A percentile compares a stretch with the other conserved stretches of the same genome.
Evolutionary conservation across 2,888 invertebrate species (phyloP).

Genomic region (Rosalia funebris): DNA sequence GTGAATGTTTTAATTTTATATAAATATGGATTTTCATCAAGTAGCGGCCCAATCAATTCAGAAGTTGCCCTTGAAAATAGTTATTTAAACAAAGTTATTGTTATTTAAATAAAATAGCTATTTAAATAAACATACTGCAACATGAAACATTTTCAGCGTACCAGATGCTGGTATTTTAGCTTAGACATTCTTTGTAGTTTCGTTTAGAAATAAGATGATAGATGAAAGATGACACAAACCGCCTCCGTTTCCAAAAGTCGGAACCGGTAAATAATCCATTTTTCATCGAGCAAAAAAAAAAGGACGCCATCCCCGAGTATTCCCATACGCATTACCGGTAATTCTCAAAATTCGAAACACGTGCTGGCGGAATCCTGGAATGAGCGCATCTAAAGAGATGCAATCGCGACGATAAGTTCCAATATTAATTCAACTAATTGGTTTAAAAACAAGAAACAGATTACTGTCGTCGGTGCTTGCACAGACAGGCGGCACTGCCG

Average conservation of each 20-base stretch:
- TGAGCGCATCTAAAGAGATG: conserved; percentile 37
- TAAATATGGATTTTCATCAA: too few species aligned
- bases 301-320: neutral
- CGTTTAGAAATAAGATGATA: too few species aligned
- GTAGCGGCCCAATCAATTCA: too few species aligned
- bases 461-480: conserved; percentile 55
- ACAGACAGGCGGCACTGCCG: conserved; percentile 59
- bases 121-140: too few species aligned
- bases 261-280: neutral
- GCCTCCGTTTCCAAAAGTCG: neutral
- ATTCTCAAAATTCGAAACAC: conserved; percentile 41
- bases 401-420: conserved; percentile 55
- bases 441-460: conserved; percentile 59
- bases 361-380: conserved; percentile 37
- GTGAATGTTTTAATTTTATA: too few species aligned
- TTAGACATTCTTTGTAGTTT: too few species aligned
- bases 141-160: too few species aligned
- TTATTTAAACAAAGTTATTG: too few species aligned
- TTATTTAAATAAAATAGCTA: too few species aligned
- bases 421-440: conserved; percentile 65
- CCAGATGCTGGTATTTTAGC: too few species aligned
- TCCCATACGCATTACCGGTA: conserved; percentile 10
- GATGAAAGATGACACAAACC: too few species aligned
- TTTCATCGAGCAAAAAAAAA: neutral
- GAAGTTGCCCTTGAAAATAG: too few species aligned